Conservation (phyloP, 2,113 vertebrate genomes). For the Forbesichthys papilliferus region DNA sequence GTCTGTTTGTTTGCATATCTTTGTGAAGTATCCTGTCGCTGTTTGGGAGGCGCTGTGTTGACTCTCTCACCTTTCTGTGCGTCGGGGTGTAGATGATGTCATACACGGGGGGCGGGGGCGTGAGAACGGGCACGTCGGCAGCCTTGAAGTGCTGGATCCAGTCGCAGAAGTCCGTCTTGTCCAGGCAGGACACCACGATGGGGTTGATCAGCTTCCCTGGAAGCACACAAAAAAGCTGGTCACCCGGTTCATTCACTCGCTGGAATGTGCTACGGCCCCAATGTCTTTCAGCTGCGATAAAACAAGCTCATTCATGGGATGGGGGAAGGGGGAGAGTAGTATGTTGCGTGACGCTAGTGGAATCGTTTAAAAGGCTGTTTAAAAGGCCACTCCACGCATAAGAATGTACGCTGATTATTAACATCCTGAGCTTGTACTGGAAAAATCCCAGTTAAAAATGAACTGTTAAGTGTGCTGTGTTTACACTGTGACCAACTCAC, state of each 20-base stretch:
- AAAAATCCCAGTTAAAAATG: slow-evolving; percentile 12
- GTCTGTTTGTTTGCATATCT: too few relatives aligned
- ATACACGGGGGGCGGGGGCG: slow-evolving; percentile 74
- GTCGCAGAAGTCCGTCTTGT: slow-evolving; percentile 71
- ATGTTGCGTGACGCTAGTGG: slow-evolving; percentile 50
- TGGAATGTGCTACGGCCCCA: slow-evolving; percentile 66
- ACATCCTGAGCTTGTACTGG: neutral
- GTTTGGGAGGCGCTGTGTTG: too few relatives aligned
- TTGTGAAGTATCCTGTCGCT: too few relatives aligned
- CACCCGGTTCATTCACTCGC: slow-evolving; percentile 53
- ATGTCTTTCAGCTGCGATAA: slow-evolving; percentile 59
- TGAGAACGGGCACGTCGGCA: slow-evolving; percentile 73
- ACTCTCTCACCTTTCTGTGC: slow-evolving; percentile 64
- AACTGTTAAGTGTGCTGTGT: slow-evolving; percentile 7
- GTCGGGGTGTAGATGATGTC: slow-evolving; percentile 81
- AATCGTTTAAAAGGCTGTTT: slow-evolving; percentile 38
- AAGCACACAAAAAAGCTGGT: slow-evolving; percentile 47
- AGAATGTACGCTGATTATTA: slow-evolving; percentile 34
- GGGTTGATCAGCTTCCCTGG: slow-evolving; percentile 82
- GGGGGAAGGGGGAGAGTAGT: slow-evolving; percentile 9
- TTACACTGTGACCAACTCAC: slow-evolving; percentile 61
- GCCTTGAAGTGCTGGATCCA: slow-evolving; percentile 79
- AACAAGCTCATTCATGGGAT: slow-evolving; percentile 62
- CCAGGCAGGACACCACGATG: slow-evolving; percentile 77
- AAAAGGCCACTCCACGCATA: slow-evolving; percentile 31